phyloP scores from a whole-genome alignment of 1,140 invertebrate species.

The Tachypleus tridentatus region DNA sequence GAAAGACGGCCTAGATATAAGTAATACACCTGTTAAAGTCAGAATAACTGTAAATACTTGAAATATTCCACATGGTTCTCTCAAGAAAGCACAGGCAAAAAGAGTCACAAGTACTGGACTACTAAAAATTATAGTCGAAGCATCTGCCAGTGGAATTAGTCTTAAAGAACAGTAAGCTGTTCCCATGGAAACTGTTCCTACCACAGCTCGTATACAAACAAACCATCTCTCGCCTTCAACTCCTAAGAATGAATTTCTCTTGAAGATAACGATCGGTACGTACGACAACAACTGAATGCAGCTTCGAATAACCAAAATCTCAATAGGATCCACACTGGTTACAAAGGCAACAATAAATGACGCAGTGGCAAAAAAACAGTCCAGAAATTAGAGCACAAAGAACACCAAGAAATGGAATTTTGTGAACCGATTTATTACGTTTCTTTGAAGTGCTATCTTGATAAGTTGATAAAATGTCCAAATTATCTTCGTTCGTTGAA shows the following conservation, averaged over 20 bases:
- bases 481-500: too few relatives aligned
- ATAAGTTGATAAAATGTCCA: too few relatives aligned
- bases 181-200: conserved; percentile 25
- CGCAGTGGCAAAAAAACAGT: too few relatives aligned
- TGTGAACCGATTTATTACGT: too few relatives aligned
- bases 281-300: background rate
- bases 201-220: conserved; percentile 21
- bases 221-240: conserved; percentile 5
- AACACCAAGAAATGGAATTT: too few relatives aligned
- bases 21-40: conserved; percentile 39
- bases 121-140: conserved; percentile 46
- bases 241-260: background rate
- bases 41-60: conserved; percentile 39
- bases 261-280: background rate
- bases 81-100: conserved; percentile 41
- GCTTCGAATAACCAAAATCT: too few relatives aligned
- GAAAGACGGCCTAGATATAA: conserved; percentile 42
- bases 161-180: conserved; percentile 50
- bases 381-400: too few relatives aligned
- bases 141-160: conserved; percentile 43
- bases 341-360: too few relatives aligned
- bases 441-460: too few relatives aligned
- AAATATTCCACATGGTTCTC: conserved; percentile 43
- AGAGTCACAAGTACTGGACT: conserved; percentile 44
- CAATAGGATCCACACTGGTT: too few relatives aligned